These are phyloP conservation scores for Argyresthia goedartella DNA, from an alignment of 2,888 invertebrate species.

Conservation along the genomic window DNA sequence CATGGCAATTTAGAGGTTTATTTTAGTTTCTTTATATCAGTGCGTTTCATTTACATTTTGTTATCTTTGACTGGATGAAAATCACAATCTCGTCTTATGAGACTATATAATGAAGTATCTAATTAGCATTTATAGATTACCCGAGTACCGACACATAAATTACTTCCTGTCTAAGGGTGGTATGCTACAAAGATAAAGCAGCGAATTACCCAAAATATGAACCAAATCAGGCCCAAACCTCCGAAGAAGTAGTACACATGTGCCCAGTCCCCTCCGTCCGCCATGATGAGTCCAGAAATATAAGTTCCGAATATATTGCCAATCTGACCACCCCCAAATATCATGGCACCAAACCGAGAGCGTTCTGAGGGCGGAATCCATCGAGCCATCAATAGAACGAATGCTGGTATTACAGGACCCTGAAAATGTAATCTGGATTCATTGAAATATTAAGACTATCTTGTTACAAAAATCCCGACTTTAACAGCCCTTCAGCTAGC, in stretches of 20 bases:
- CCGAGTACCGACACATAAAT: too few relatives aligned
- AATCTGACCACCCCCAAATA: conserved; percentile 70
- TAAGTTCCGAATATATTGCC: conserved; percentile 67
- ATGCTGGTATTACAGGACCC: conserved; percentile 73
- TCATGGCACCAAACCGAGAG: conserved; percentile 69
- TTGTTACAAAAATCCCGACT: not conserved
- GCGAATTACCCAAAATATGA: conserved; percentile 52
- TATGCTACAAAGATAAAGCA: too few relatives aligned
- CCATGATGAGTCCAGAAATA: conserved; percentile 53
- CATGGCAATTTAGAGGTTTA: too few relatives aligned
- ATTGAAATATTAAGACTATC: not conserved
- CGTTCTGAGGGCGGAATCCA: conserved; percentile 73
- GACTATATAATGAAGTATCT: too few relatives aligned
- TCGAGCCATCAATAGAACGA: conserved; percentile 70
- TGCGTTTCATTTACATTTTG: too few relatives aligned
- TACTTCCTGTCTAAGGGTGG: too few relatives aligned
- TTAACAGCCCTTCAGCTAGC: too few relatives aligned
- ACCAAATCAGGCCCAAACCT: conserved; percentile 63
- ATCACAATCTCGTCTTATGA: too few relatives aligned
- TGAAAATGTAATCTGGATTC: conserved; percentile 20
- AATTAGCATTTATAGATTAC: too few relatives aligned
- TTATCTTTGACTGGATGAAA: too few relatives aligned
- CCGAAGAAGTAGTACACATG: conserved; percentile 72
- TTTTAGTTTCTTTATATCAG: too few relatives aligned
- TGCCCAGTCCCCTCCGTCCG: conserved; percentile 63